Percentiles rank a stretch among this genome's conserved stretches.
phyloP scores from a whole-genome alignment of 2,888 invertebrate species.

The Cephalotes varians region DNA sequence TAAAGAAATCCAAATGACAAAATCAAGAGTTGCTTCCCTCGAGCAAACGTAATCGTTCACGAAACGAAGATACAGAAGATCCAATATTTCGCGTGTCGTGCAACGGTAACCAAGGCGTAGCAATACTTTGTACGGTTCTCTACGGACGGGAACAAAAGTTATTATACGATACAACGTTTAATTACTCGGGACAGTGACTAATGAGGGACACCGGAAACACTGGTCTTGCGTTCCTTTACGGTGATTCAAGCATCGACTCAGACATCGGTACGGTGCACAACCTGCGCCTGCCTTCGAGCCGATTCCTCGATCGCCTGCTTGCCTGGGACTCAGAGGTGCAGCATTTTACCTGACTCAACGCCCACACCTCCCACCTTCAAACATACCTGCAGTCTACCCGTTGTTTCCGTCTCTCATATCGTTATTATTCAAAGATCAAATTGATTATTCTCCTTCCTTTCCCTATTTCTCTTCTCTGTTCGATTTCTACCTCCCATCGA shows the following conservation, averaged over 20 bases:
- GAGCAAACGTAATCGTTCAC: not conserved
- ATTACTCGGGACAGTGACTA: conserved; percentile 34
- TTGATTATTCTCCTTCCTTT: not conserved
- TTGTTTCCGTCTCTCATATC: conserved; percentile 25
- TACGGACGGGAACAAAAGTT: conserved; percentile 21
- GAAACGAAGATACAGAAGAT: not conserved
- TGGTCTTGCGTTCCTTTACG: conserved; percentile 13
- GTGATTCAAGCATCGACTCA: conserved; percentile 22
- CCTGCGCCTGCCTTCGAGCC: conserved; percentile 71
- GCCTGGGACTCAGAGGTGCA: conserved; percentile 81
- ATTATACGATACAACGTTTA: conserved; percentile 27
- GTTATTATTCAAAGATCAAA: conserved; percentile 28
- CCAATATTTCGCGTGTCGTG: not conserved
- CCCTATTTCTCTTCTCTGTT: not conserved
- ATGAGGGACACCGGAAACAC: conserved; percentile 44
- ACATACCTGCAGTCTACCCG: conserved; percentile 40
- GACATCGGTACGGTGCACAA: conserved; percentile 63
- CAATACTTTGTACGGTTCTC: not conserved
- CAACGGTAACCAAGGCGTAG: not conserved
- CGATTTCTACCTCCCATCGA: not conserved
- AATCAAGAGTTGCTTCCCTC: not conserved
- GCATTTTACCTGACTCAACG: conserved; percentile 82
- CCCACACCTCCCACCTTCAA: conserved; percentile 78
- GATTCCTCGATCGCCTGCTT: conserved; percentile 76
- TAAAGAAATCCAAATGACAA: not conserved